Conservation (phyloP, 2,113 vertebrate species). For the Laticauda laticaudata region DNA sequence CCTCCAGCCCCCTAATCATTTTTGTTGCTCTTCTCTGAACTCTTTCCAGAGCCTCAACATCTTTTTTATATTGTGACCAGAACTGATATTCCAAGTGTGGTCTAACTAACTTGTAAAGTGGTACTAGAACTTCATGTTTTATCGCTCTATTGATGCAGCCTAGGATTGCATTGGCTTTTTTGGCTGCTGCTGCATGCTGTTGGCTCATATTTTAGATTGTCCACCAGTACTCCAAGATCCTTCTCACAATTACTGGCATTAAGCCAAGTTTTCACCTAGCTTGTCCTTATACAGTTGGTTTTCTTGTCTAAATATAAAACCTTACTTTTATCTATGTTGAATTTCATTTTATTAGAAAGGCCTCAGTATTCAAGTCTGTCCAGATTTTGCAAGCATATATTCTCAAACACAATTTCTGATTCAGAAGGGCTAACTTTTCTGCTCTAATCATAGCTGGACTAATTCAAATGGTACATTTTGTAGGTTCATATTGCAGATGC, state of each 20-base stretch:
- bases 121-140: background rate
- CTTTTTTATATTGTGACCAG: background rate
- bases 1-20: background rate
- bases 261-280: background rate
- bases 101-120: background rate
- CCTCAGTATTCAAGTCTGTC: background rate
- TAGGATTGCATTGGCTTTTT: background rate
- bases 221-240: too few relatives aligned
- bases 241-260: background rate
- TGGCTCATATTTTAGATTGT: too few relatives aligned
- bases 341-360: background rate
- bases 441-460: background rate
- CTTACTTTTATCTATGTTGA: background rate
- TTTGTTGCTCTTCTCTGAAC: background rate
- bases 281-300: background rate
- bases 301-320: background rate
- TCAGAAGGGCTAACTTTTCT: background rate
- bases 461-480: background rate
- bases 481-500: background rate
- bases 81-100: background rate
- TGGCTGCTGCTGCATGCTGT: background rate
- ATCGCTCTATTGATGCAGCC: background rate
- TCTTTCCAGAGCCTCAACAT: too few relatives aligned
- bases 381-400: background rate
- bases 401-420: background rate